Conservation (phyloP, 2,113 vertebrate species). For the rabbit (Oryctolagus cuniculus) region DNA sequence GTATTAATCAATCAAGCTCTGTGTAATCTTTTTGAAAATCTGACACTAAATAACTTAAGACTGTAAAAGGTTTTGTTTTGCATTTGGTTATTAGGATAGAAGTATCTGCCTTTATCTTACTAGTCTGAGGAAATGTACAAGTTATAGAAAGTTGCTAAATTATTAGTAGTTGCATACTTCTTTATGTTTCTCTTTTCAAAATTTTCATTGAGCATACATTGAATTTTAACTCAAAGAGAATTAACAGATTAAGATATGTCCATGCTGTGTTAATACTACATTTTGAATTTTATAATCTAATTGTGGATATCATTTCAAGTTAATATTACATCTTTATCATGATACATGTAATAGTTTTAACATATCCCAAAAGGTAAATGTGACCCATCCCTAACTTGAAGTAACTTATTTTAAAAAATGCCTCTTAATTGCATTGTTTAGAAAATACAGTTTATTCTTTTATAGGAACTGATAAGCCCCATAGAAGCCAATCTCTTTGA, state of each 20-base stretch:
- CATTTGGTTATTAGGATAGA: conserved; percentile 8
- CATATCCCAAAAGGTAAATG: conserved; percentile 34
- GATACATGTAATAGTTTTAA: conserved; percentile 46
- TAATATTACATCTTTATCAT: conserved; percentile 3
- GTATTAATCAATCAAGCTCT: conserved; percentile 16
- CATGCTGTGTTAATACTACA: conserved; percentile 21
- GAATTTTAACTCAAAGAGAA: conserved; percentile 35
- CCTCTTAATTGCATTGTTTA: conserved; percentile 14
- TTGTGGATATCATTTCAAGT: conserved; percentile 34
- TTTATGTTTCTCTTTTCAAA: conserved; percentile 41
- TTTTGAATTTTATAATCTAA: conserved; percentile 49
- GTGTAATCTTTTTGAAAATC: conserved; percentile 28
- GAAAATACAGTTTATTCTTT: conserved; percentile 47
- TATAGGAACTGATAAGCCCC: not conserved
- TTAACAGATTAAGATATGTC: conserved; percentile 13
- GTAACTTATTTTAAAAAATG: conserved; percentile 16
- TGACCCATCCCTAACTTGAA: not conserved
- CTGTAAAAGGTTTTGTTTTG: not conserved
- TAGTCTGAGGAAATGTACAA: conserved; percentile 43
- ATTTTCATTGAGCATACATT: conserved; percentile 11
- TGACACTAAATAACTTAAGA: conserved; percentile 40
- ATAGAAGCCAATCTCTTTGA: conserved; percentile 32
- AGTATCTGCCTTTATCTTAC: conserved; percentile 29
- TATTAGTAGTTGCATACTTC: conserved; percentile 33
- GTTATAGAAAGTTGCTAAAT: conserved; percentile 19